Base-by-base conservation (phyloP, 37 sponge, comb jelly and placozoan species). In the Cliona cf. orientalis region DNA sequence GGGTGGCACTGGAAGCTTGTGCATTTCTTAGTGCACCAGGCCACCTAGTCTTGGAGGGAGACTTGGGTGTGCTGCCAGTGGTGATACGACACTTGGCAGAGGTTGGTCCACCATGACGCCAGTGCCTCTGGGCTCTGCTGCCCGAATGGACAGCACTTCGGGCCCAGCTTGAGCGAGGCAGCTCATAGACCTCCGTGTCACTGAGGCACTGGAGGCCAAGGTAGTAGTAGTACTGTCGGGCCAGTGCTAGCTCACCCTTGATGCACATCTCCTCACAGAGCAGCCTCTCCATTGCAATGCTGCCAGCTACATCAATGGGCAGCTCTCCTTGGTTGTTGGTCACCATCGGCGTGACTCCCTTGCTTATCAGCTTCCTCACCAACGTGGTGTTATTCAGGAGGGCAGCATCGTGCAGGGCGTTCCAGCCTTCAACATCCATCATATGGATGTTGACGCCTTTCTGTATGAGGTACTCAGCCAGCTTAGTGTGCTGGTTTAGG, bases 361-460 rank as follows among this genome's bases (percentile, higher is more conserved):
- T 75, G n/a, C 32, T 36, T 2, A 92, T 58, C 62, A 92, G 69
- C 33, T 72, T 67, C 42, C 37, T 58, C 21, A 88, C 86, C 6
- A 92, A 23, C 1, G 42, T 74, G 0, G 1, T 37, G n/a, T 57
- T 46, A 49, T 80, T 82, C n/a, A 45, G 56, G 19, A 87, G 74
- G 1, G 85, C 65, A 12, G 93, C 93, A 77, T 92, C 93, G 66
- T 92, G 93, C 26, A 92, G 42, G 1, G 93, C 81, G 3, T 86
- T 84, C 85, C 81, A 84, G 26, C 93, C 93, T 2, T 72, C 39
- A 0, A 6, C n/a, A 43, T 92, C 93, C n/a, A n/a, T 33, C 0
- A 31, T 31, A 43, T 76, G 46, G 33, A 92, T 80, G 35, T 85
- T 62, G 11, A 80, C 67, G 2, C 89, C 93, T 71, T 62, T 74